Conservation (phyloP, 2,113 vertebrate genomes). For the Erpornis zantholeuca region DNA sequence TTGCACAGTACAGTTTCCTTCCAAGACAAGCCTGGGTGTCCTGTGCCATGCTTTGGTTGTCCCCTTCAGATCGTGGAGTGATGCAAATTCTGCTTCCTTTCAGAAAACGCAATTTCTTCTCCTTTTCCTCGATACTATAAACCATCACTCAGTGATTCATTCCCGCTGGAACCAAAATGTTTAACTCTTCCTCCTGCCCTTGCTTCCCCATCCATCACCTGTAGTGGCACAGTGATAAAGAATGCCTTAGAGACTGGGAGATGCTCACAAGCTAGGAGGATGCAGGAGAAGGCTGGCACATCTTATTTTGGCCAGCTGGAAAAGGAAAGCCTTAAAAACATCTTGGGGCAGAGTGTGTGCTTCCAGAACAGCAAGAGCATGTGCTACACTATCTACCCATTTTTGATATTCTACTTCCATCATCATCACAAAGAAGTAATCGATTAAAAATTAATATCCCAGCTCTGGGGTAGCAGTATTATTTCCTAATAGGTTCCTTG, state of each 20-base stretch:
- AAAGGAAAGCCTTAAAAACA: not conserved
- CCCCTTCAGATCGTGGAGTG: not conserved
- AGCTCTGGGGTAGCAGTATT: not conserved
- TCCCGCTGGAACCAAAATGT: not conserved
- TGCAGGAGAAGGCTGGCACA: not conserved
- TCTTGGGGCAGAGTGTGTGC: not conserved
- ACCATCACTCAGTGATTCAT: not conserved
- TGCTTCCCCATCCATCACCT: not conserved
- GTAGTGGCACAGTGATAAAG: fast-evolving
- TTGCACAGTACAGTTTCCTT: not conserved
- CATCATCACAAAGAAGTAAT: conserved; percentile 19
- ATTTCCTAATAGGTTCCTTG: conserved; percentile 19
- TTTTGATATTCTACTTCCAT: conserved; percentile 2
- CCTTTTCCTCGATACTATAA: not conserved
- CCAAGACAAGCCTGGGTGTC: not conserved
- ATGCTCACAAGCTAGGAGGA: not conserved
- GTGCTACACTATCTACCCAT: not conserved
- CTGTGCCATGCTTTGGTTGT: not conserved
- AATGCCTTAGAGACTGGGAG: not conserved
- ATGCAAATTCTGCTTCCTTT: not conserved
- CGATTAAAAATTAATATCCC: conserved; percentile 34
- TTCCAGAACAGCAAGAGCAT: not conserved
- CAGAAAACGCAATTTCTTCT: not conserved
- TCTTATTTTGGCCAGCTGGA: not conserved
- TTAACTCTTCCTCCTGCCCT: not conserved